phyloP scores from a whole-genome alignment of 2,797 vertebrate genomes.

The Hirundo rustica region DNA sequence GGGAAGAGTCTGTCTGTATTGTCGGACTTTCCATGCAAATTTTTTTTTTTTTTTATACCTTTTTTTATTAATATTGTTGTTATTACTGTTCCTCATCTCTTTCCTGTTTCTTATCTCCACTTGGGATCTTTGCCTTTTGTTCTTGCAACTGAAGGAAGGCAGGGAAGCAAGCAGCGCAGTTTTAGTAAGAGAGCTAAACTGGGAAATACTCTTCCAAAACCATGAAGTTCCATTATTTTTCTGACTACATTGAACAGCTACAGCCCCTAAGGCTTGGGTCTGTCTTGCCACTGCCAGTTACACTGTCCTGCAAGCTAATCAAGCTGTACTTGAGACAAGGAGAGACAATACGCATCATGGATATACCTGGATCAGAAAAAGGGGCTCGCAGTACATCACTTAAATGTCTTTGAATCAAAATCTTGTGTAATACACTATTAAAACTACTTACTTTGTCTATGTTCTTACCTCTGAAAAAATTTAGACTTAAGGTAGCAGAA shows the following conservation, averaged over 20 bases:
- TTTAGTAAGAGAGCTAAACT: neutral
- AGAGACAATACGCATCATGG: neutral
- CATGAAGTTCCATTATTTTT: neutral
- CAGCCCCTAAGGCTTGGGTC: neutral
- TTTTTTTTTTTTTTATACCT: neutral
- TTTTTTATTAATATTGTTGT: neutral
- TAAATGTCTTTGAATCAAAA: neutral
- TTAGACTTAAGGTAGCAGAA: neutral
- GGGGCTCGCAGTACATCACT: neutral
- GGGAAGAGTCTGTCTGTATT: neutral
- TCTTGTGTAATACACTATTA: neutral
- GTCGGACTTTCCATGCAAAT: accelerated
- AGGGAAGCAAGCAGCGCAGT: neutral
- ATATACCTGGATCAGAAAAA: neutral
- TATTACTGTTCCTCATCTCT: neutral
- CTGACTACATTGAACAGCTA: constrained; percentile 2
- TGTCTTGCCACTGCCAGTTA: neutral
- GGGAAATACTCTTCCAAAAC: neutral
- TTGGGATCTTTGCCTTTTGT: neutral
- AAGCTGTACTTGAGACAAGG: neutral
- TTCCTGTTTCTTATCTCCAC: neutral
- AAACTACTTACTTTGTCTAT: neutral
- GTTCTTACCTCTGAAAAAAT: neutral
- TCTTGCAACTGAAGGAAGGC: neutral
- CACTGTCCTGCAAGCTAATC: neutral